Base-by-base conservation (phyloP, 2,888 invertebrate species). In the Salticus scenicus region DNA sequence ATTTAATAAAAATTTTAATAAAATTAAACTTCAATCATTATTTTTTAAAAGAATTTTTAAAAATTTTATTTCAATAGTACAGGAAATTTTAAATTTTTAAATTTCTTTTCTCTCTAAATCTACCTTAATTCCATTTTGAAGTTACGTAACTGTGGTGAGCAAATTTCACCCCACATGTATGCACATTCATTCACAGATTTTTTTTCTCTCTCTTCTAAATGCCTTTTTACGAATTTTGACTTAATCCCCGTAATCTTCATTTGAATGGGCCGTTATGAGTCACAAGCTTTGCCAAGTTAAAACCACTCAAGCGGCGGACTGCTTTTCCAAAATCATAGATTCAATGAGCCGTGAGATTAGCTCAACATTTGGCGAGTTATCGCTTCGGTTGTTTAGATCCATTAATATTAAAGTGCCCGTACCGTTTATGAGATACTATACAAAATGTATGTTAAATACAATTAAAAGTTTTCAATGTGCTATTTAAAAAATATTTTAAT, bases 211-310 rank as follows among this genome's bases (percentile, higher is more conserved):
- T 24, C 57, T 24, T 2, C 57, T 24, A 20, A 20, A 24, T 57
- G 57, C 57, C 24, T 57, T 57, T 57, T 57, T 20, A 24, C 57
- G 57, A 57, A 57, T 57, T 57, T 57, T 57, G 57, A 57, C 57
- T 57, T 57, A 57, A 57, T 57, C 57, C 57, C 57, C 57, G 57
- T 57, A 57, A 57, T 57, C 57, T 57, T 57, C 57, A 57, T 24
- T 57, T 57, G 57, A 57, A 57, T 57, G 57, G 57, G 4, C 57
- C 57, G 57, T 57, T 57, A 57, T 57, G 57, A 57, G 57, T 57
- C 57, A 57, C 57, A 57, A 24, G 57, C 57, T 20, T n/a, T 24
- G 57, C 57, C 57, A 57, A 57, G 24, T 24, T 57, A 57, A 12
- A 57, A 24, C 57, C 57, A 24, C 57, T 57, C 57, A 24, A 57